A percentile compares a stretch with the other conserved stretches of the same genome.
Conservation (phyloP, 2,113 vertebrate genomes). For the Rhadina sibilatrix region DNA sequence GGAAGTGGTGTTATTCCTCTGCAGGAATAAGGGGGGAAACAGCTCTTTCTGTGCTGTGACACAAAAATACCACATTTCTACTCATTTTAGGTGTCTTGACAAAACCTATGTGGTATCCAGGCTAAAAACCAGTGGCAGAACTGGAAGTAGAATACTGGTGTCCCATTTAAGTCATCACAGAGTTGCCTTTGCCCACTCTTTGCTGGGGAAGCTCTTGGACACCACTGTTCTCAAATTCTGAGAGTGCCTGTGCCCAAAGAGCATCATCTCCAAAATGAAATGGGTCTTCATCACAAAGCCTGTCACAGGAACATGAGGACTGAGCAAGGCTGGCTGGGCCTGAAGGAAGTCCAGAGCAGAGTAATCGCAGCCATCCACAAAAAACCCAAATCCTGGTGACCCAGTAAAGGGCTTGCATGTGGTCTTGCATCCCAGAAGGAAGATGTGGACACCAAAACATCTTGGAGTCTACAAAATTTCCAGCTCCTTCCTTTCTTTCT, state of each 20-base stretch:
- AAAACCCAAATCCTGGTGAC: neutral
- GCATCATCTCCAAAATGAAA: neutral
- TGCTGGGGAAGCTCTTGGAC: neutral
- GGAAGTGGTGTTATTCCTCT: neutral
- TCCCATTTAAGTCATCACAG: neutral
- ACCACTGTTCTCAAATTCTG: neutral
- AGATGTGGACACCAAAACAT: neutral
- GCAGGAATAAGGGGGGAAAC: neutral
- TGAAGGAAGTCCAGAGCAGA: neutral
- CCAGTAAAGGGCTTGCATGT: rapidly evolving
- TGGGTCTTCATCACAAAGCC: neutral
- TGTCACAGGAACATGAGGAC: neutral
- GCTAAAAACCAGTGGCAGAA: neutral
- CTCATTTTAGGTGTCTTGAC: neutral
- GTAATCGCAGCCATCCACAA: neutral
- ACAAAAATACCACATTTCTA: neutral
- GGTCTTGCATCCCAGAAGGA: neutral
- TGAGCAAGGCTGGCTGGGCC: neutral
- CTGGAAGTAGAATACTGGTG: neutral
- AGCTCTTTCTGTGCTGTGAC: rapidly evolving
- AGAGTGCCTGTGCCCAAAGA: neutral
- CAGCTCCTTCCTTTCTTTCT: neutral
- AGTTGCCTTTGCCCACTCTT: neutral
- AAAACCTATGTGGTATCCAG: neutral
- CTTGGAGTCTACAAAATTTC: neutral